Evolutionary conservation across 2,888 invertebrate species (phyloP).

Genomic region (Stenotaenia linearis): DNA sequence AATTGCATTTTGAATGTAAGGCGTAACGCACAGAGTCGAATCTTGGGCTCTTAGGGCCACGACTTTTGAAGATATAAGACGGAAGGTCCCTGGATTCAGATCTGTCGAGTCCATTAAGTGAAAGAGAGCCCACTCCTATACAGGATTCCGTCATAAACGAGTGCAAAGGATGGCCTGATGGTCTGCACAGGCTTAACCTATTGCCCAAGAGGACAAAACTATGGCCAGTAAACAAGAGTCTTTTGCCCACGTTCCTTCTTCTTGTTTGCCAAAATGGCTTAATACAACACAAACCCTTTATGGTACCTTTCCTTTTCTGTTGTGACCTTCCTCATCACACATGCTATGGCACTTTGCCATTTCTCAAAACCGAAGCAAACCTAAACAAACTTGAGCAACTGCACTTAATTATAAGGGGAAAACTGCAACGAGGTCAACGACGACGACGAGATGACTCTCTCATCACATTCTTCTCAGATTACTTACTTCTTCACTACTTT

Average conservation of each 20-base stretch:
- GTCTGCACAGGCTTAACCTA: conserved; percentile 6
- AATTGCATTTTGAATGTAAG: neutral
- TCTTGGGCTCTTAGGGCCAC: neutral
- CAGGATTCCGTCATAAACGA: neutral
- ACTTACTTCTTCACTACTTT: conserved; percentile 10
- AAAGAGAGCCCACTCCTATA: neutral
- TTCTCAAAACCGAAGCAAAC: neutral
- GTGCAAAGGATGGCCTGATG: neutral
- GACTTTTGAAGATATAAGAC: neutral
- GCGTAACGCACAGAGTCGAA: neutral
- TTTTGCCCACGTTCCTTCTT: neutral
- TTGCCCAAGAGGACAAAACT: conserved; percentile 19
- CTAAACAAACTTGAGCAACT: conserved; percentile 5
- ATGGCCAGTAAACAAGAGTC: conserved; percentile 10
- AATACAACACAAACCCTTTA: neutral
- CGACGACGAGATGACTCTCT: conserved; percentile 9
- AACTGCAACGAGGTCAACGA: conserved; percentile 5
- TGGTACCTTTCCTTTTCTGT: neutral
- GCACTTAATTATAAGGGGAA: conserved; percentile 9
- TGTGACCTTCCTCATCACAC: conserved; percentile 14
- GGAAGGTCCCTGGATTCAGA: neutral
- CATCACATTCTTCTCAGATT: conserved; percentile 7
- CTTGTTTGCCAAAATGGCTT: neutral
- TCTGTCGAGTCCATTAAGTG: neutral
- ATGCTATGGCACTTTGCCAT: conserved; percentile 7